Evolutionary conservation across 2,797 vertebrate genomes (phyloP).

Genomic region (Gymnothorax reevesii): DNA sequence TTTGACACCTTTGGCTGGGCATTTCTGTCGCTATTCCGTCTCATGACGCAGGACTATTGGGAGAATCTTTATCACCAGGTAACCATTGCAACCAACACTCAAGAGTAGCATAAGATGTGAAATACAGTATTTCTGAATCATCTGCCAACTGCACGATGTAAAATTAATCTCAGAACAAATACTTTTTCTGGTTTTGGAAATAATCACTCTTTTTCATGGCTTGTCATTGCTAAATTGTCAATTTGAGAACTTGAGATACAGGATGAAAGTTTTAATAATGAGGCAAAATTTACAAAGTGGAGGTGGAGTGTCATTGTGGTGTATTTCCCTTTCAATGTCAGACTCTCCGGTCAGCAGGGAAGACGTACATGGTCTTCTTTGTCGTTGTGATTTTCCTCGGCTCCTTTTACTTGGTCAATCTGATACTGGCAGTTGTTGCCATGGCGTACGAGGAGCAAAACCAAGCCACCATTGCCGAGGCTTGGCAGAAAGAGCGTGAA

Average conservation of each 20-base stretch:
- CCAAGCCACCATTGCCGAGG: slow-evolving; percentile 95
- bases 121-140: neutral
- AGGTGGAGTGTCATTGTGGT: no score
- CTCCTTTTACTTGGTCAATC: slow-evolving; percentile 94
- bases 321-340: slow-evolving; percentile 49
- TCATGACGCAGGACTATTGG: slow-evolving; percentile 95
- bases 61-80: slow-evolving; percentile 75
- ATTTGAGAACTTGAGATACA: neutral
- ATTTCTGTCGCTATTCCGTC: slow-evolving; percentile 88
- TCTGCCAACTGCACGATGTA: neutral
- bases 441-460: slow-evolving; percentile 99
- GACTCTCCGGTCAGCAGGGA: slow-evolving; percentile 93
- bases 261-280: neutral
- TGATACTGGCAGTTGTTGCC: slow-evolving; percentile 96
- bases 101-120: neutral
- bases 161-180: neutral
- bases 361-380: slow-evolving; percentile 98
- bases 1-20: slow-evolving; percentile 95
- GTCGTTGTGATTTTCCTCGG: slow-evolving; percentile 98
- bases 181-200: neutral
- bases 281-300: neutral
- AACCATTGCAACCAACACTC: neutral
- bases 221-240: neutral
- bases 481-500: slow-evolving; percentile 88
- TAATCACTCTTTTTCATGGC: neutral